Evolutionary conservation across 2,797 vertebrate species (phyloP), one percentile per base, ranked within the genome.

Genomic region (Rhadinocentrus ornatus): DNA sequence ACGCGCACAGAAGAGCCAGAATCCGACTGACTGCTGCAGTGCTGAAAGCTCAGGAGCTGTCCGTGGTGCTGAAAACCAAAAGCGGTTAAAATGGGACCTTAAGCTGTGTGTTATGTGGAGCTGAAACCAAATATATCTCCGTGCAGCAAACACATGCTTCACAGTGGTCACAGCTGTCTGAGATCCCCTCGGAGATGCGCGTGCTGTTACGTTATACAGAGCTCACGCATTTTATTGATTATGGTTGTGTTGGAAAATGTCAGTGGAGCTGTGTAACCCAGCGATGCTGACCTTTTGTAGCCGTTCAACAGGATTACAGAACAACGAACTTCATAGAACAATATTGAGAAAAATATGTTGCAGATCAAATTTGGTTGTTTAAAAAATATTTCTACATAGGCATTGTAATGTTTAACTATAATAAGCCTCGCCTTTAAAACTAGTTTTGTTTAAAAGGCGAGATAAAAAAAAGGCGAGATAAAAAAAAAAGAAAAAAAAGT

Each of bases 191-290:
- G 41, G 77, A 86, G 66, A 80, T 61, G 73, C 39, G 64, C 58
- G 48, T 62, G 62, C 61, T 70, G 64, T 81, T 64, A 24, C 56
- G 77, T 80, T 18, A 44, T 86, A 37, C 77, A 61, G 81, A 81
- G 62, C 76, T 82, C 69, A 15, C 55, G 77, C 86, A 66, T 88
- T 86, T 83, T 60, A 89, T 91, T 86, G 86, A 92, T 91, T 92
- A 90, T 83, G 87, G 84, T 90, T 90, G 86, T 91, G 90, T 88
- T 78, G 81, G 84, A 88, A 90, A 92, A 92, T 92, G 89, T 89
- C 91, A 91, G 86, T 61, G 16, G 66, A 74, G 67, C 78, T 55
- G 73, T 75, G 86, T 63, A 82, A 81, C 62, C 77, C 77, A 70
- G 76, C 75, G 83, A 82, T 80, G 84, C 73, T 91, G 90, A 93